Conservation (phyloP, 2,113 vertebrate species). For the Bostrychus sinensis region DNA sequence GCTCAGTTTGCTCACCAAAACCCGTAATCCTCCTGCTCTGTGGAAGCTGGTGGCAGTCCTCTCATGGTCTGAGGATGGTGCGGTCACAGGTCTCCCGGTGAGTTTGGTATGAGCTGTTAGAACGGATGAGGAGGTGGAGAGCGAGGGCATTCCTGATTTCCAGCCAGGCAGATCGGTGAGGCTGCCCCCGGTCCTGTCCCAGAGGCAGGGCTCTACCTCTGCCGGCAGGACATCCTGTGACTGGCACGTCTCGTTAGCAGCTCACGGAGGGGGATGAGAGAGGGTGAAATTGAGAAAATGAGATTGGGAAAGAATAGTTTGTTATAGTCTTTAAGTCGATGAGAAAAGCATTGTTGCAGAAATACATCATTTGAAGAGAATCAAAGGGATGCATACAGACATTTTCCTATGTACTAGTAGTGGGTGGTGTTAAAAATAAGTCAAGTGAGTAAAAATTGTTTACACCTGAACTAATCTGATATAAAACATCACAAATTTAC, state of each 20-base stretch:
- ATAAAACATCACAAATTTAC: too few species aligned
- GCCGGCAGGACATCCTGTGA: constrained; percentile 77
- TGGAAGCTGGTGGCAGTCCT: constrained; percentile 61
- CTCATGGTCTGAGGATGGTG: constrained; percentile 66
- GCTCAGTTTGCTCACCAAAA: constrained; percentile 55
- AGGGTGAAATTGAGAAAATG: constrained; percentile 69
- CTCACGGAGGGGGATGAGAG: constrained; percentile 29
- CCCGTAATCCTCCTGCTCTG: constrained; percentile 46
- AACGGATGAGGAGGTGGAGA: constrained; percentile 53
- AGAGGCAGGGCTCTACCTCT: constrained; percentile 54
- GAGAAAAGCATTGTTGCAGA: constrained; percentile 4
- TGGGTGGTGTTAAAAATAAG: too few species aligned
- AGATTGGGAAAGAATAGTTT: constrained; percentile 35
- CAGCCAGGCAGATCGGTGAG: constrained; percentile 76
- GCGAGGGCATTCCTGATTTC: constrained; percentile 78
- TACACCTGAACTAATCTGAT: too few species aligned
- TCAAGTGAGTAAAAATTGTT: too few species aligned
- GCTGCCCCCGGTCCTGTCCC: constrained; percentile 69
- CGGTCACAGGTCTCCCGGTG: constrained; percentile 70
- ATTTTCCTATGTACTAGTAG: too few species aligned
- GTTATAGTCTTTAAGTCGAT: constrained; percentile 6
- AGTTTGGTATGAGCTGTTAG: constrained; percentile 77
- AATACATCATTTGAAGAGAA: background rate
- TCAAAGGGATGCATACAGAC: background rate
- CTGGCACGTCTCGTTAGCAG: constrained; percentile 76